Base-by-base conservation (phyloP, 2,113 vertebrate genomes). In the Cololabis saira region DNA sequence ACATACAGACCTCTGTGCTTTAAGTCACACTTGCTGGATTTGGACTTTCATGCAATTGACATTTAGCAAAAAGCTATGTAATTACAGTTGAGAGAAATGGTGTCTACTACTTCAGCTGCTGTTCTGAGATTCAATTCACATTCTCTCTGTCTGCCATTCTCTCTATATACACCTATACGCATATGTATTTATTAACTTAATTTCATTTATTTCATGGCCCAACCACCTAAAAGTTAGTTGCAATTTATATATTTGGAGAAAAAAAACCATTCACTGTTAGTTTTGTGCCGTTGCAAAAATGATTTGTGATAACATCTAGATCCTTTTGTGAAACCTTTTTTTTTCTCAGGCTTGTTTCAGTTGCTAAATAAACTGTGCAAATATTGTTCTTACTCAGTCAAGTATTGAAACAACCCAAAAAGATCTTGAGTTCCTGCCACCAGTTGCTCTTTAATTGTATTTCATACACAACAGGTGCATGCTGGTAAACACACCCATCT, bases 381-480 rank as follows among this genome's bases (percentile, higher is more conserved):
- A 18, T 44, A 17, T 27, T 22, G 12, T 22, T 55, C 15, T 47
- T 56, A 68, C 56, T 71, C 56, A 72, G 18, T 58, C 53, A 19
- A 64, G 70, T 67, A 78, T 3, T 75, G 80, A 87, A 85, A 89
- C 55, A 45, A 49, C 10, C 19, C 30, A 67, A 58, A 27, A 61
- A 24, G 0, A 43, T 48, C 62, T 50, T 48, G 12, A 52, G 71
- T 16, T 48, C 3, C 18, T 73, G 7, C 22, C 40, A 67, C 21
- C 14, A 47, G 37, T 56, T 63, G 24, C 55, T 68, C 54, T 51
- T 50, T 30, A 24, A 37, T 5, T 14, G 12, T 22, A 13, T 52
- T 68, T 65, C 37, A 52, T 3, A 74, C n/a, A 59, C 67, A 73
- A 55, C 81, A 82, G 81, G 82, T 85, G 69, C 12, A 30, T 45